These are phyloP conservation scores for Rhabdomys pumilio DNA, from an alignment of 2,797 vertebrate species.

Conservation along the genomic window DNA sequence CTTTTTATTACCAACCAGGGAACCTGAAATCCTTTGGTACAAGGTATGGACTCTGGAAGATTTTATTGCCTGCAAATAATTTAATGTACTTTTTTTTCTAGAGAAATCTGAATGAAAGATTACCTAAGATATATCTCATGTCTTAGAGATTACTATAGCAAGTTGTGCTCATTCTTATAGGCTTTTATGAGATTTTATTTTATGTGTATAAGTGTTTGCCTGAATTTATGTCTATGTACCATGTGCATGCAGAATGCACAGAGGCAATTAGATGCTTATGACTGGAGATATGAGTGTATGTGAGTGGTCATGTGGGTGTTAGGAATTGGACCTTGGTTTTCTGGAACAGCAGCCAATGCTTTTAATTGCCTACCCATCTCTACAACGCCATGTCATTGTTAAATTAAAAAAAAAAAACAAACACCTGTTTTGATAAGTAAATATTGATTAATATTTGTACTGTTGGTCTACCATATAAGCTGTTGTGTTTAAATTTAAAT, in stretches of 20 bases:
- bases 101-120: slow-evolving; percentile 41
- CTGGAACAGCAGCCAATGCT: neutral
- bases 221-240: neutral
- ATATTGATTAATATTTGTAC: slow-evolving; percentile 43
- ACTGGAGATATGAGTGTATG: neutral
- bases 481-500: slow-evolving; percentile 11
- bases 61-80: slow-evolving; percentile 65
- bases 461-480: neutral
- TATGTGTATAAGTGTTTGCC: no score
- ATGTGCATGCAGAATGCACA: neutral
- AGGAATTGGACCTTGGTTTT: neutral
- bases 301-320: no score
- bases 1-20: slow-evolving; percentile 94
- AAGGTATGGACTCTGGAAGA: slow-evolving; percentile 92
- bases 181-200: neutral
- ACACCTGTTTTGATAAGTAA: neutral
- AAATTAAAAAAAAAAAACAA: neutral
- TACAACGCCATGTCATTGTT: neutral
- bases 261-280: neutral
- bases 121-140: neutral
- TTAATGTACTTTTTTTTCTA: slow-evolving; percentile 52
- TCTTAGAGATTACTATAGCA: neutral
- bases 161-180: slow-evolving; percentile 8
- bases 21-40: slow-evolving; percentile 97
- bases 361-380: neutral